phyloP scores from a whole-genome alignment of 2,113 vertebrate species.

The Thryonomys swinderianus region DNA sequence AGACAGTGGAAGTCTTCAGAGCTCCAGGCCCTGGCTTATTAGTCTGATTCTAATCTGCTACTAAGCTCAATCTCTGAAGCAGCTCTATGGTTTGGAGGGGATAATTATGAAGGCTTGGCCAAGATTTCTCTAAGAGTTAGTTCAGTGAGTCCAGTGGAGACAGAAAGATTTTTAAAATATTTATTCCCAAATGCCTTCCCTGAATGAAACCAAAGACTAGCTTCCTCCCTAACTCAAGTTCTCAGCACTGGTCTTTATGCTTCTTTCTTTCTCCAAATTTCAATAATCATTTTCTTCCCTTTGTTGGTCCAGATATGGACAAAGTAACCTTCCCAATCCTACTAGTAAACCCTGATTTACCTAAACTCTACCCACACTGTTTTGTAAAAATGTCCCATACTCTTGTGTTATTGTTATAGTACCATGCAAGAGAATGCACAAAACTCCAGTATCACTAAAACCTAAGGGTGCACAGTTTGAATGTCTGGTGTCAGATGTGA shows the following conservation, averaged over 20 bases:
- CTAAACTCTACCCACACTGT: not conserved
- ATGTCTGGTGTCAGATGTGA: not conserved
- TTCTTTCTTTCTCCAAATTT: not conserved
- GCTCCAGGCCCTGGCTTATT: not conserved
- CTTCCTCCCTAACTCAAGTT: not conserved
- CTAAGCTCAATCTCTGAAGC: not conserved
- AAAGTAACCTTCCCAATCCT: not conserved
- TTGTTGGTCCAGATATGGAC: not conserved
- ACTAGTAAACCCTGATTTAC: not conserved
- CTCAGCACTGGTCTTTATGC: not conserved
- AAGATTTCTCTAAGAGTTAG: not conserved
- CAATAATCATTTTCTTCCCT: not conserved
- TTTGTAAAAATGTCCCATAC: not conserved
- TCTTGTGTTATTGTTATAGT: not conserved
- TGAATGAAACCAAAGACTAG: not conserved
- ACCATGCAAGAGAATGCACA: not conserved
- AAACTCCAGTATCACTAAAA: not conserved
- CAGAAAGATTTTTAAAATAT: not conserved
- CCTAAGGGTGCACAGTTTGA: not conserved
- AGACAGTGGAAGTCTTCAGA: not conserved
- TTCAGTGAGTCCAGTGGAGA: not conserved
- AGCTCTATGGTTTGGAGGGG: not conserved
- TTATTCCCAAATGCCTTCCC: not conserved
- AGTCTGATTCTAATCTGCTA: not conserved
- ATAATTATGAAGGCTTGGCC: not conserved